Evolutionary conservation across 2,113 vertebrate genomes (phyloP).

Genomic region (Silurus glanis): DNA sequence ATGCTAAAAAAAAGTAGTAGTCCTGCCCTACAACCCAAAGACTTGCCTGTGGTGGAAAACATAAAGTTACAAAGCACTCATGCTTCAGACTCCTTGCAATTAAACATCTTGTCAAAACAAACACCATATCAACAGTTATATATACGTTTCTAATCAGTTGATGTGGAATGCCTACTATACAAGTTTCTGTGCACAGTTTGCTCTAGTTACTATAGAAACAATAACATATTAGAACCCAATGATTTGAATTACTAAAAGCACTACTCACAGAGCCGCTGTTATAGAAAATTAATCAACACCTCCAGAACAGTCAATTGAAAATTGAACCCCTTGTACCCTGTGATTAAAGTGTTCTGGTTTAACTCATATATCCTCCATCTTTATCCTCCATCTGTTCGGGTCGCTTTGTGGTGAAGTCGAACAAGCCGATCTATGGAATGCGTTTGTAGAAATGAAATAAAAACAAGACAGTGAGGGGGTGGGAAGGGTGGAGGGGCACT

Average conservation of each 20-base stretch:
- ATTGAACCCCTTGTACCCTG: neutral
- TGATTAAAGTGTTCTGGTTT: constrained; percentile 11
- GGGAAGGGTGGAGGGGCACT: neutral
- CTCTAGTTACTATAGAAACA: neutral
- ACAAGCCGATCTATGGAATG: neutral
- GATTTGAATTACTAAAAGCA: neutral
- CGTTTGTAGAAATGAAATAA: neutral
- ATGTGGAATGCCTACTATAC: neutral
- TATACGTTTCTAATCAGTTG: neutral
- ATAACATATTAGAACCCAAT: neutral
- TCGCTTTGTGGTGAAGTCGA: neutral
- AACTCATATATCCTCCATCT: neutral
- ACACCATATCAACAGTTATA: neutral
- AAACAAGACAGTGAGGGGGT: neutral
- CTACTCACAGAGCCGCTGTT: neutral
- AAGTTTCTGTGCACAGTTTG: neutral
- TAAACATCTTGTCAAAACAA: neutral
- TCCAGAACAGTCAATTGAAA: neutral
- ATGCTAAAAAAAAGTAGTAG: neutral
- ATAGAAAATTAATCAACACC: neutral
- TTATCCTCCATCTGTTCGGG: neutral
- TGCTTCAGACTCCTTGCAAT: neutral
- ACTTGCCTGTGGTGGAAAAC: neutral
- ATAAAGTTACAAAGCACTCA: neutral
- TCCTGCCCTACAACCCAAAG: neutral